These are phyloP conservation scores for Hylyphantes graminicola DNA, from an alignment of 1,140 invertebrate species.

Conservation along the genomic window DNA sequence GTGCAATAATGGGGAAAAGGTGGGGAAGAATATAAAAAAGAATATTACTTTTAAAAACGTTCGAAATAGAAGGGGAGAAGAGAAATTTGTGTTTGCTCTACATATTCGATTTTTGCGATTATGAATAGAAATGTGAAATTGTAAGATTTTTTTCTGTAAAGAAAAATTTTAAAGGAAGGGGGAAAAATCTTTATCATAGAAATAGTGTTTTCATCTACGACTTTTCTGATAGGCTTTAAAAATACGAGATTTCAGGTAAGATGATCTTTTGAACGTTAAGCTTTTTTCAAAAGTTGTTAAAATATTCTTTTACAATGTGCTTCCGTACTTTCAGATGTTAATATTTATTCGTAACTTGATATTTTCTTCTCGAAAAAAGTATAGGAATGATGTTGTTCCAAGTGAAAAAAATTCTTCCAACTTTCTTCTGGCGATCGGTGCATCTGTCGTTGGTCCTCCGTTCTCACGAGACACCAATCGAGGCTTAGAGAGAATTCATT, in stretches of 20 bases:
- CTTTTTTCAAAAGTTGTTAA: background rate
- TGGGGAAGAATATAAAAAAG: constrained; percentile 12
- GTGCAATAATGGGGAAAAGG: constrained; percentile 32
- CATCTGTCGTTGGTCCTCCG: too few relatives aligned
- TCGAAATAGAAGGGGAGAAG: constrained; percentile 13
- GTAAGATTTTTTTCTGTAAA: constrained; percentile 3
- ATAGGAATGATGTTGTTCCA: too few relatives aligned
- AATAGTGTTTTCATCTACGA: background rate
- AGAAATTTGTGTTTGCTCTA: constrained; percentile 36
- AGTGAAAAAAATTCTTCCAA: too few relatives aligned
- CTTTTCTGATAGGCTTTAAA: constrained; percentile 4
- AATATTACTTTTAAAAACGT: constrained; percentile 17
- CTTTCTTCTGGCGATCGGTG: too few relatives aligned
- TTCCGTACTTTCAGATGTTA: constrained; percentile 11
- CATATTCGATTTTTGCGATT: constrained; percentile 33
- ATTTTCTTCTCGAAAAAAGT: too few relatives aligned
- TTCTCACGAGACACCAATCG: too few relatives aligned
- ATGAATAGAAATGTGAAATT: constrained; percentile 38
- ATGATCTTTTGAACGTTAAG: constrained; percentile 17
- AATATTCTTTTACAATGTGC: constrained; percentile 18
- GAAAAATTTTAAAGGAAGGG: background rate
- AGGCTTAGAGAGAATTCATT: too few relatives aligned
- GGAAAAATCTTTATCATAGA: background rate
- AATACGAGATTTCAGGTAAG: constrained; percentile 13
- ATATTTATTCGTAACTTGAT: background rate